Evolutionary conservation across 2,888 invertebrate genomes (phyloP), one percentile per base, ranked within the genome.

Genomic region (Diabrotica balteata): DNA sequence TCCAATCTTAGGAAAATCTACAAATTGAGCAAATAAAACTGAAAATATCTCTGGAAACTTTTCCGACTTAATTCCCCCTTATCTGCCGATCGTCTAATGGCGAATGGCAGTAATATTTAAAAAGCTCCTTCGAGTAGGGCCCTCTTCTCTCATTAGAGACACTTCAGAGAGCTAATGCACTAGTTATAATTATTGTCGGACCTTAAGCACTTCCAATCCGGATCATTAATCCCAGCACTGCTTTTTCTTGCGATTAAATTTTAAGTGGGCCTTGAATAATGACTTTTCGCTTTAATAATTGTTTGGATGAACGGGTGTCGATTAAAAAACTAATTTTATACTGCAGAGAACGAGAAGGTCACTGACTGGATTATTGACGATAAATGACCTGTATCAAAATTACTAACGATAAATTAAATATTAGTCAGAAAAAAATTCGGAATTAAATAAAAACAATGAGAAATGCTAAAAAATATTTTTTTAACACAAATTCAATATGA

Each of bases 151-250:
- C 47, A 63, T 69, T 72, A 67, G 59, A 69, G 66, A 67, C 63
- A 66, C 67, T 63, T 62, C 65, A 58, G 62, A 61, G 68, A 55
- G 55, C 62, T 66, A 68, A 72, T 72, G 72, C 68, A 67, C 63
- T 66, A 66, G 66, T 69, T 69, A 64, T 68, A 72, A 72, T 63
- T 66, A 69, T 61, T 69, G 52, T 63, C 57, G 61, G 61, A 63
- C 58, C 64, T 66, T 66, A 62, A 64, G 62, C 62, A 63, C 57
- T 52, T 64, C 60, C 67, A 66, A 66, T 72, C 66, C 68, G 69
- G 55, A 54, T 59, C 72, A 72, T 72, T 72, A 72, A 66, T 68
- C 65, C 60, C 61, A 65, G 63, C 55, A 67, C 62, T 68, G 63
- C 66, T 67, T 66, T 68, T 68, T 66, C 70, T 63, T 70, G 17